Base-by-base conservation (phyloP, 37 sponge, comb jelly and placozoan genomes). In the Aplysina aerophoba region DNA sequence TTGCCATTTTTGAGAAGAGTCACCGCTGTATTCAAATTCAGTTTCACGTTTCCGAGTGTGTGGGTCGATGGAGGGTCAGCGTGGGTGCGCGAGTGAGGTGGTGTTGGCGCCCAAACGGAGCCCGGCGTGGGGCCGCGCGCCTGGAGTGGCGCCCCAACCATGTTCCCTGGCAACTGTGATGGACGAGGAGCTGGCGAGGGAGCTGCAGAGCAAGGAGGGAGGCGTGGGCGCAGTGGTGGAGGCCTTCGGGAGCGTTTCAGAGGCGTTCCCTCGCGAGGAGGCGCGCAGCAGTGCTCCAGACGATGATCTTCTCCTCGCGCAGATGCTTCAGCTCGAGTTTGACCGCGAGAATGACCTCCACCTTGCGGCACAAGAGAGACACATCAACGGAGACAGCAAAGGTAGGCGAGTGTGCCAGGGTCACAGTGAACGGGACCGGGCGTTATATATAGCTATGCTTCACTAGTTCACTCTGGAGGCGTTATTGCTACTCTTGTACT, bases 241-340 rank as follows among this genome's bases (percentile, higher is more conserved):
- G 65, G 31, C 83, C 14, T 54, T 24, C n/a, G 79, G 55, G 17
- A 44, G 55, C 53, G 30, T 41, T 79, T 12, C 33, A n/a, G 62
- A 40, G 21, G 35, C 67, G 22, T 39, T 39, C 27, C 67, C 28
- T 0, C 54, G 22, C 66, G 13, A 28, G 27, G 34, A 33, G 35
- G 59, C 36, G 34, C 35, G n/a, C 17, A 25, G 12, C 0, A 24
- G 21, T 12, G 50, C 85, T 20, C 89, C 89, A 14, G 37, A 20
- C 3, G 69, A 85, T 66, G 99, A 98, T 83, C 75, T 85, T 1
- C 84, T 94, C 16, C 62, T 98, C 78, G 99, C 99, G n/a, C 93
- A 92, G 69, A 94, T 94, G 93, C 84, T 98, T 17, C 99, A 98
- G 80, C 85, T 89, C 50, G 92, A 98, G 68, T 94, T 90, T 83